Conservation (phyloP, 2,797 vertebrate species). For the Phylloscopus collybita region DNA sequence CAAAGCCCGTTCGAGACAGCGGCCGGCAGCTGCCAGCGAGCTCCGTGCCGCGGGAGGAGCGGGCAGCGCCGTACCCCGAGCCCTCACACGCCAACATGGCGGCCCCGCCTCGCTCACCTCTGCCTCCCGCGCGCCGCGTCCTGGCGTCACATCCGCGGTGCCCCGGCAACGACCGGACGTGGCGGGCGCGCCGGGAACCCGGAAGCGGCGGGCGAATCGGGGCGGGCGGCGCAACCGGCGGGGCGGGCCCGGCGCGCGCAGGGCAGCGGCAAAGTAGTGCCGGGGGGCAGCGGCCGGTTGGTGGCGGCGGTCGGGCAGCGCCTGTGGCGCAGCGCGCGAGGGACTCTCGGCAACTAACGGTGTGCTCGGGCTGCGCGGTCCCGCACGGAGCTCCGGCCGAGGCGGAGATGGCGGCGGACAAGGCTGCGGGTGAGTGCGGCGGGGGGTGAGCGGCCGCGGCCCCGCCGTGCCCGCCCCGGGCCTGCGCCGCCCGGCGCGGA, state of each 20-base stretch:
- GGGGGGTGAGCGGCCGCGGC: neutral
- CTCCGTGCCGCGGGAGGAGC: fast-evolving
- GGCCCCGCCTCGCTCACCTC: fast-evolving
- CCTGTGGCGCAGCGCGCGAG: neutral
- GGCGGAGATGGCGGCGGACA: conserved; percentile 78
- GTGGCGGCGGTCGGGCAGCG: neutral
- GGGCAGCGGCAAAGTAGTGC: neutral
- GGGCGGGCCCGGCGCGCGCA: neutral
- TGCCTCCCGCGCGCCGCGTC: neutral
- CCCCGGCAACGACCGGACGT: conserved; percentile 6
- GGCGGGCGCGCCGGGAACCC: neutral
- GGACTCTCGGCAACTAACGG: neutral
- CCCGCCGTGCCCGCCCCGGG: neutral
- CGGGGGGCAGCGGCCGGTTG: neutral
- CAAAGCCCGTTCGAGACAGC: neutral
- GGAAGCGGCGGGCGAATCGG: conserved; percentile 36
- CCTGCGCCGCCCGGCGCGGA: neutral
- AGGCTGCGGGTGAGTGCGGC: conserved; percentile 72
- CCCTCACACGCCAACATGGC: neutral
- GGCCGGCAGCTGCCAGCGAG: fast-evolving
- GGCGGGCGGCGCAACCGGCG: neutral
- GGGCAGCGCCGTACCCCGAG: fast-evolving
- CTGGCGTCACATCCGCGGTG: neutral
- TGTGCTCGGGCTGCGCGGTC: neutral
- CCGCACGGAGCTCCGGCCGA: neutral